These are phyloP conservation scores for Oreochromis grahami DNA, from an alignment of 2,797 vertebrate species.

Conservation along the genomic window DNA sequence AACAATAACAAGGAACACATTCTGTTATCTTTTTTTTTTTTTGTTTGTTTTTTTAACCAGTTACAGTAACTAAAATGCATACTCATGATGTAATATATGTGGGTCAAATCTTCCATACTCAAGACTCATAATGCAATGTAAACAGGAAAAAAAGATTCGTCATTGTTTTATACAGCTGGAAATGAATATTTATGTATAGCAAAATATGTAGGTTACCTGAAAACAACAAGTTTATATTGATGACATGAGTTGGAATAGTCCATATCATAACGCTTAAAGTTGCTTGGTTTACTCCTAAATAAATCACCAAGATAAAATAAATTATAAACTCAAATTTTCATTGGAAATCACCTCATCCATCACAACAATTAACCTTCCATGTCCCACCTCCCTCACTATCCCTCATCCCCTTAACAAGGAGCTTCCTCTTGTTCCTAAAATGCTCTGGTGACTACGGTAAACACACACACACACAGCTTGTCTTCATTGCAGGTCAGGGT, in stretches of 20 bases:
- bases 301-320: not conserved
- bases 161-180: not conserved
- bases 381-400: not conserved
- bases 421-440: constrained; percentile 27
- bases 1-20: constrained; percentile 1
- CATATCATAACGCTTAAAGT: not conserved
- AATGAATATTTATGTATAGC: not conserved
- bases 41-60: no score
- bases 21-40: not conserved
- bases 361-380: not conserved
- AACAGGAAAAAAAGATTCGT: not conserved
- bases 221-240: not conserved
- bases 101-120: not conserved
- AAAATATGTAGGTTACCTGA: not conserved
- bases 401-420: constrained; percentile 27
- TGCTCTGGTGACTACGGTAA: constrained; percentile 23
- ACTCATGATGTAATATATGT: not conserved
- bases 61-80: not conserved
- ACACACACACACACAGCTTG: not conserved
- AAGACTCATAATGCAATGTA: not conserved
- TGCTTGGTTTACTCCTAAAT: not conserved
- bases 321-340: not conserved
- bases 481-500: not conserved
- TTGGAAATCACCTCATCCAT: not conserved
- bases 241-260: not conserved